These are phyloP conservation scores for Hemibagrus wyckioides DNA, from an alignment of 2,113 vertebrate genomes.

Conservation along the genomic window DNA sequence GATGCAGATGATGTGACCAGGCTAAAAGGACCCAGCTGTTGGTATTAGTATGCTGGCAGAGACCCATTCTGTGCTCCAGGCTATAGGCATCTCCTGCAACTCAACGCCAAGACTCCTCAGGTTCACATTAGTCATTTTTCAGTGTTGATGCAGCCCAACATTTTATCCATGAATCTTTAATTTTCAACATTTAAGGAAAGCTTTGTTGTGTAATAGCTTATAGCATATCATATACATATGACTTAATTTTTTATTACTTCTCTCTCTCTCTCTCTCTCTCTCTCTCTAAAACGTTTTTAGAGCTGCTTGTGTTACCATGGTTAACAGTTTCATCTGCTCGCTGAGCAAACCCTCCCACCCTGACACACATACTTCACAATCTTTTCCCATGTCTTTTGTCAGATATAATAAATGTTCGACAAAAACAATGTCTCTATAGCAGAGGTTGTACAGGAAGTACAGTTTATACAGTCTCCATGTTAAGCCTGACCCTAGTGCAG, in stretches of 20 bases:
- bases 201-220: not conserved
- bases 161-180: not conserved
- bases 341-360: conserved; percentile 15
- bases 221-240: not conserved
- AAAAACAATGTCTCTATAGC: not conserved
- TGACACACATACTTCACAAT: not conserved
- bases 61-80: conserved; percentile 19
- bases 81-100: conserved; percentile 1
- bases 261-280: not conserved
- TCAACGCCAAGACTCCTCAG: not conserved
- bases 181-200: not conserved
- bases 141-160: not conserved
- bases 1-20: conserved; percentile 39
- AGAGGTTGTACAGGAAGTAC: not conserved
- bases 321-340: conserved; percentile 13
- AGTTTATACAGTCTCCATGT: not conserved
- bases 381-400: not conserved
- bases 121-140: not conserved
- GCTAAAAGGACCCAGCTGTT: conserved; percentile 44
- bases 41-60: conserved; percentile 20
- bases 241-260: not conserved
- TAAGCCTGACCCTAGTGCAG: not conserved
- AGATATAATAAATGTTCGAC: not conserved
- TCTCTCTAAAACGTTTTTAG: not conserved
- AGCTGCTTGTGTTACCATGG: conserved; percentile 33